phyloP scores from a whole-genome alignment of 1,140 invertebrate genomes.

The Cydia pomonella region DNA sequence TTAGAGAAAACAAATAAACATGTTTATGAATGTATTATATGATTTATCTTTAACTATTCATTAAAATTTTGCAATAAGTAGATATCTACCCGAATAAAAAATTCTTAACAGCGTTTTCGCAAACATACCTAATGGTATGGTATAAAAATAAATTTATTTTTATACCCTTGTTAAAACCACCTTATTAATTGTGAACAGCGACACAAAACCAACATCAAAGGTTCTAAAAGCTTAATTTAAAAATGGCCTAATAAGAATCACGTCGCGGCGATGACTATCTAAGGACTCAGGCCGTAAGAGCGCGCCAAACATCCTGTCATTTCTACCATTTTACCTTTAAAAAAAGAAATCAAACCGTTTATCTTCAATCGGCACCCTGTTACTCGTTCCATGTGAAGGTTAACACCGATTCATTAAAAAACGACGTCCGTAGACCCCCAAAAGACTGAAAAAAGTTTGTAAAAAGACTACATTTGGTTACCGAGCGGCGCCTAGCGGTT shows the following conservation, averaged over 20 bases:
- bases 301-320: constrained; percentile 70
- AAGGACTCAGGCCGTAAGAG: constrained; percentile 53
- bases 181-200: constrained; percentile 8
- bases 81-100: background rate
- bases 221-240: constrained; percentile 55
- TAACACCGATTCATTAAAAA: constrained; percentile 80
- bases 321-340: constrained; percentile 68
- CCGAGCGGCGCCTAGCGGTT: constrained; percentile 77
- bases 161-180: background rate
- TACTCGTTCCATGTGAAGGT: constrained; percentile 77
- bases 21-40: background rate
- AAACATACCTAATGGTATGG: too few relatives aligned
- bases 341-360: constrained; percentile 66
- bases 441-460: constrained; percentile 76
- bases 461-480: constrained; percentile 77
- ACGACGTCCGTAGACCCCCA: constrained; percentile 73
- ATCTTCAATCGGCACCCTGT: constrained; percentile 79
- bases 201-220: constrained; percentile 15
- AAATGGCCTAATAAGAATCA: constrained; percentile 54
- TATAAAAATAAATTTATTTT: constrained; percentile 2
- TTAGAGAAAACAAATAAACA: constrained; percentile 22
- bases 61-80: background rate
- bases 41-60: background rate
- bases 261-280: constrained; percentile 57
- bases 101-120: background rate